Evolutionary conservation across 2,888 invertebrate species (phyloP).

Genomic region (Pasiphila rectangulata): DNA sequence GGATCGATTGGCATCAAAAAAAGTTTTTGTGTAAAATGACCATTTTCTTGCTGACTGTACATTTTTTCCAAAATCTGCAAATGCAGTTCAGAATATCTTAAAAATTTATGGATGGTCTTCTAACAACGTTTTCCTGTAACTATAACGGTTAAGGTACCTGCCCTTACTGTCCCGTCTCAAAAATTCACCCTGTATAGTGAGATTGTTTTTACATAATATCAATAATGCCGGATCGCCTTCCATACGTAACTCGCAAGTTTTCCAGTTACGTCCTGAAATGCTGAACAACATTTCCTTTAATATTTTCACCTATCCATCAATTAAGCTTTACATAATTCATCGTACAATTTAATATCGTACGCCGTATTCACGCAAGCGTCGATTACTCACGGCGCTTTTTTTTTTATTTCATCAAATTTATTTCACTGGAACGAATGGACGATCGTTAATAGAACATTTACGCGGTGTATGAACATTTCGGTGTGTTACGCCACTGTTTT

Average conservation of each 20-base stretch:
- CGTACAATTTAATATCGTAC: constrained; percentile 40
- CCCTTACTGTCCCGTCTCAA: no score
- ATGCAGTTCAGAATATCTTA: no score
- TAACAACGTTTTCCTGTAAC: no score
- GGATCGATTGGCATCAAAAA: no score
- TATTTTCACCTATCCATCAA: constrained; percentile 20
- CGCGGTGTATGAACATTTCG: constrained; percentile 37
- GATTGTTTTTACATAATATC: no score
- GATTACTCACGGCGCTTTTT: constrained; percentile 53
- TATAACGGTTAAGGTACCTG: no score
- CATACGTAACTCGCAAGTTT: neutral
- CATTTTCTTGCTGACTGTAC: no score
- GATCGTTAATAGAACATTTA: constrained; percentile 61
- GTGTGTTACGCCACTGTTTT: constrained; percentile 2
- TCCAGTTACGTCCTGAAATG: neutral
- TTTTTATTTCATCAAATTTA: constrained; percentile 65
- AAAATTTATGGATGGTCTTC: no score
- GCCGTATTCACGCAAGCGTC: constrained; percentile 43
- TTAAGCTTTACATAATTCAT: constrained; percentile 28
- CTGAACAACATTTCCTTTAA: constrained; percentile 2
- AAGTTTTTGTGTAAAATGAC: no score
- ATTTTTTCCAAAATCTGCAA: no score
- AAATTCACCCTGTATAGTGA: no score
- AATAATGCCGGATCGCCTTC: neutral
- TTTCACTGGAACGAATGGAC: constrained; percentile 63